Evolutionary conservation across 2,113 vertebrate genomes (phyloP).

Genomic region (Gallinago undulata): DNA sequence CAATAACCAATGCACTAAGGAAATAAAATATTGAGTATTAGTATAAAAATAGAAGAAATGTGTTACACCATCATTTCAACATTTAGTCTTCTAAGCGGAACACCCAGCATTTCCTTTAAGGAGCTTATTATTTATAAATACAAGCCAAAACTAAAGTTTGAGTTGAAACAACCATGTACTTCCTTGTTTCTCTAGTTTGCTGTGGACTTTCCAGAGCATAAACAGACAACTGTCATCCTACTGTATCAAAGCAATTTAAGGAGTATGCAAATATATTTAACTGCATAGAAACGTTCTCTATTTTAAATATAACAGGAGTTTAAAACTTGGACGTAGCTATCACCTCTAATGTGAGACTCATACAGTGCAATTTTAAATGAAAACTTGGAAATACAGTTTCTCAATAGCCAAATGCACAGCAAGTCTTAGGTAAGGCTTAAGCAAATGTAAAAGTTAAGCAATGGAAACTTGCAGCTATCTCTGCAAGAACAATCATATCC

Average conservation of each 20-base stretch:
- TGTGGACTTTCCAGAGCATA: not conserved
- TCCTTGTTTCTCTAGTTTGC: not conserved
- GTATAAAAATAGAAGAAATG: not conserved
- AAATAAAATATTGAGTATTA: conserved; percentile 3
- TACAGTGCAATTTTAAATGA: not conserved
- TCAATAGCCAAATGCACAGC: not conserved
- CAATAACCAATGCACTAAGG: conserved; percentile 84
- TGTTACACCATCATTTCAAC: not conserved
- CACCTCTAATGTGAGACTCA: not conserved
- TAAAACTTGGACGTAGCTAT: not conserved
- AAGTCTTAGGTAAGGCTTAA: not conserved
- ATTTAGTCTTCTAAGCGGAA: not conserved
- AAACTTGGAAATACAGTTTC: conserved; percentile 23
- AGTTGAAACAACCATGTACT: not conserved
- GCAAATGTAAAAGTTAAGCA: not conserved
- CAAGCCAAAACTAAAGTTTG: not conserved
- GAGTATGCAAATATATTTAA: not conserved
- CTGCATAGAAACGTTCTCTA: not conserved
- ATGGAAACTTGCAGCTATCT: not conserved
- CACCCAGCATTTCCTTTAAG: not conserved
- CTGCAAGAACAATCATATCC: not conserved
- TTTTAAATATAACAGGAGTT: not conserved
- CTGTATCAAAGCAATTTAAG: not conserved
- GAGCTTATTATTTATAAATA: not conserved
- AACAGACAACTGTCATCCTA: not conserved